phyloP scores from a whole-genome alignment of 2,797 vertebrate species.

The Chaetophractus vellerosus region DNA sequence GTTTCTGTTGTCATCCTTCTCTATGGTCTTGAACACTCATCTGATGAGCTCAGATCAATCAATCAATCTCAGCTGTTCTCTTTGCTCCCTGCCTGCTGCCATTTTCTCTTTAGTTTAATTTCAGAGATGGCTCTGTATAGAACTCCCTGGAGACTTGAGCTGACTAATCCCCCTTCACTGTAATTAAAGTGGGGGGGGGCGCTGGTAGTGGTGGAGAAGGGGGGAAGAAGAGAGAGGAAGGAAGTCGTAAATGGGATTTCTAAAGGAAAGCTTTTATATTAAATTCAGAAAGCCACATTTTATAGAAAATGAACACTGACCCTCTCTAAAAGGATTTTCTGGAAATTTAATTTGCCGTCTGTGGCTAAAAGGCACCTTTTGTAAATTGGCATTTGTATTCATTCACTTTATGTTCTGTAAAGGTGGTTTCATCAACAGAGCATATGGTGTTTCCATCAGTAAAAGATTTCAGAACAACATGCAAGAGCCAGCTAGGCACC shows the following conservation, averaged over 20 bases:
- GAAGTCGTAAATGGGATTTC: conserved; percentile 96
- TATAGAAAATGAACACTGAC: conserved; percentile 93
- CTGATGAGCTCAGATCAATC: conserved; percentile 86
- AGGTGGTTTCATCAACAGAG: conserved; percentile 79
- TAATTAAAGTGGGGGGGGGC: conserved; percentile 93
- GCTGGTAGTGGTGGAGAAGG: conserved; percentile 65
- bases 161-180: conserved; percentile 96
- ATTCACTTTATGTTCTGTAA: conserved; percentile 82
- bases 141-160: conserved; percentile 89
- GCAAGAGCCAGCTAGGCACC: neutral
- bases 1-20: conserved; percentile 66
- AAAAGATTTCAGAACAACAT: neutral
- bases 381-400: conserved; percentile 87
- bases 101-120: conserved; percentile 91
- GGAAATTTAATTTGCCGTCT: conserved; percentile 94
- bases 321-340: conserved; percentile 95
- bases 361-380: conserved; percentile 91
- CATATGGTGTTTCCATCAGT: conserved; percentile 71
- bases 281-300: conserved; percentile 93
- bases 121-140: conserved; percentile 89
- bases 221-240: conserved; percentile 80
- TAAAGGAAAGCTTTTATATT: conserved; percentile 93
- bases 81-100: conserved; percentile 86
- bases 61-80: conserved; percentile 82
- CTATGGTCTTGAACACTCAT: conserved; percentile 76